These are phyloP conservation scores for Paradisaea rubra DNA, from an alignment of 2,113 vertebrate genomes.

Conservation along the genomic window DNA sequence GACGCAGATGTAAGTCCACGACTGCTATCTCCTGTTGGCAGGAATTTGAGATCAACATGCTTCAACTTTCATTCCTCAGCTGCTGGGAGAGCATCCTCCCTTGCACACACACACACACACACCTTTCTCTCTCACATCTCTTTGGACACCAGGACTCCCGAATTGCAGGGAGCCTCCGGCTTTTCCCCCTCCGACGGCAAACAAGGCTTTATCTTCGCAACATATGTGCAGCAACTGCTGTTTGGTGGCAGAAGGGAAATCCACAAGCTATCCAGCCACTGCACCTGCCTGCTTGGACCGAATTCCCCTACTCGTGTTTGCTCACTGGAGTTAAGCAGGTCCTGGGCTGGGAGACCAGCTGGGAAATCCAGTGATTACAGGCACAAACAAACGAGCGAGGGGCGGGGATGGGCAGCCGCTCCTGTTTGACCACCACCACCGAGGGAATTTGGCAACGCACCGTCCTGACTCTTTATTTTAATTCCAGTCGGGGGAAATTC, in stretches of 20 bases:
- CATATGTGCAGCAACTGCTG: slow-evolving; percentile 3
- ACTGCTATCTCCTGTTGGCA: neutral
- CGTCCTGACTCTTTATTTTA: neutral
- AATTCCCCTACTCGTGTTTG: neutral
- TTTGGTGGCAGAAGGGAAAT: slow-evolving; percentile 28
- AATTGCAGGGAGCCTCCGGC: neutral
- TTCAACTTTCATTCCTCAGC: neutral
- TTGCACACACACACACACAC: fast-evolving
- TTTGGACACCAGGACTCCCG: neutral
- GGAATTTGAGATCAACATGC: neutral
- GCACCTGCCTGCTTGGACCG: slow-evolving; percentile 41
- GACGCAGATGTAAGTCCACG: neutral
- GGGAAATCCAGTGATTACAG: slow-evolving; percentile 19
- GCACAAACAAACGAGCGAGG: neutral
- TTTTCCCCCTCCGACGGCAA: neutral
- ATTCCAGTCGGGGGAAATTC: neutral
- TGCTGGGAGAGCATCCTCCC: neutral
- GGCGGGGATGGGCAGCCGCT: neutral
- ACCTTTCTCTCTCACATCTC: neutral
- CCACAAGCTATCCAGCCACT: slow-evolving; percentile 43
- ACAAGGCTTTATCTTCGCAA: neutral
- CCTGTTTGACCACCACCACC: neutral
- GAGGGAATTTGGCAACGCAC: neutral
- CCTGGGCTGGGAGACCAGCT: slow-evolving; percentile 33
- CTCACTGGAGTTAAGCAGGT: slow-evolving; percentile 9